Evolutionary conservation across 2,113 vertebrate species (phyloP), one percentile per base, ranked within the genome.

Genomic region (Caracal caracal): DNA sequence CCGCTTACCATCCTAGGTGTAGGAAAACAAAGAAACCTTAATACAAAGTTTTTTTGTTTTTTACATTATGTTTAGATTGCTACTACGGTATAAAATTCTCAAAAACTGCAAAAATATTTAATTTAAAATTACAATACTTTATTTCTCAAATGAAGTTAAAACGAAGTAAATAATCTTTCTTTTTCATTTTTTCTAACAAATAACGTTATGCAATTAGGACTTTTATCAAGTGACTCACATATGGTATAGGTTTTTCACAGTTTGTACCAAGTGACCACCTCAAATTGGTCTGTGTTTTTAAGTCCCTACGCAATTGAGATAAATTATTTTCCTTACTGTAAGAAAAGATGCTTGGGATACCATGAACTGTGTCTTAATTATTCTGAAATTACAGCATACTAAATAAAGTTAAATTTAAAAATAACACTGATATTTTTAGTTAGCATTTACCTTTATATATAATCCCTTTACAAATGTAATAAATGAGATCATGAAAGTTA

Each of bases 1-100:
- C 98, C 99, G 99, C 99, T 99, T 99, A 98, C 99, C 99, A 95
- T 99, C 99, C 99, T 99, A 97, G 70, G 94, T 97, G 95, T 96
- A 98, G 98, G 98, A 98, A 98, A 98, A 93, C 61, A 93, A 96
- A 94, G 85, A 96, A 95, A 97, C 80, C 95, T 98, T 94, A 98
- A 94, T 68, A 79, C 61, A 96, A 93, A 93, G 53, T 93, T 5
- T 61, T 86, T 53, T 63, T 66, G 10, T 61, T 56, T 24, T 35
- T 70, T 37, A 94, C 5, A 87, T 80, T 71, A 47, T 40, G 5
- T 40, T 90, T 84, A 90, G 19, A 95, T 51, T 63, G 28, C 33
- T 61, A 65, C 33, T 61, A 65, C 13, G 96, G 37, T 37, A 24
- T 70, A 80, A 87, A 85, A 88, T 71, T 95, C 91, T 49, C 8